Base-by-base conservation (phyloP, 1,140 invertebrate species). In the Sminthurides bifidus region DNA sequence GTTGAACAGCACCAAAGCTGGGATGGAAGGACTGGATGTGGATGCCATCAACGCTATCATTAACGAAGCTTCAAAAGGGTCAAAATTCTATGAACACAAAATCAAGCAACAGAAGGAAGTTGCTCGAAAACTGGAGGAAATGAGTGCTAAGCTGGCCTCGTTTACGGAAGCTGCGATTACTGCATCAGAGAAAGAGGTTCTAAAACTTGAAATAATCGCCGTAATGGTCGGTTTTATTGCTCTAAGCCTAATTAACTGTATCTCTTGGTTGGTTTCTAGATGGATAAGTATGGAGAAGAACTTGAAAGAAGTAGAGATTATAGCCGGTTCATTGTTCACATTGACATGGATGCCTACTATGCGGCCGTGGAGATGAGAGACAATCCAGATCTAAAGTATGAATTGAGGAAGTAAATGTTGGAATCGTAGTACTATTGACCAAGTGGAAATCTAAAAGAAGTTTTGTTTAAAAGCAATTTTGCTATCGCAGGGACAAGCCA, bases 331-430 rank as follows among this genome's bases (percentile, higher is more conserved):
- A 76, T 80, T 60, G 77, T 82, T 8, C 80, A 82, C 61, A 70
- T 82, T 44, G 81, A 82, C 66, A 80, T 82, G 78, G 81, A 83
- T 69, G 76, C 77, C 12, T 82, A 79, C 66, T 83, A 75, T 69
- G 81, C 79, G 50, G 75, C 79, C 30, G 81, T 83, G 2, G 81
- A 84, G 67, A 81, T 81, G 71, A 66, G 73, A 57, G 78, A 82
- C 56, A 67, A 79, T 64, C 80, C 80, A 5, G 46, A 55, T 19
- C 67, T 84, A 10, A 67, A 53, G 67, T 67, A 60, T 19, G 24
- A 43, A 24, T 40, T 10, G 5, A 40, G 19, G 19, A 45, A 10
- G 6, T 46, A 14, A 27, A 38, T 43, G 12, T 17, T 14, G 26
- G 30, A 41, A 24, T 41, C 26, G n/a, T 41, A 3, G 37, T 27